A percentile compares a stretch with the other conserved stretches of the same genome.
Conservation (phyloP, 2,888 invertebrate genomes). For the Aphrophora alni region DNA sequence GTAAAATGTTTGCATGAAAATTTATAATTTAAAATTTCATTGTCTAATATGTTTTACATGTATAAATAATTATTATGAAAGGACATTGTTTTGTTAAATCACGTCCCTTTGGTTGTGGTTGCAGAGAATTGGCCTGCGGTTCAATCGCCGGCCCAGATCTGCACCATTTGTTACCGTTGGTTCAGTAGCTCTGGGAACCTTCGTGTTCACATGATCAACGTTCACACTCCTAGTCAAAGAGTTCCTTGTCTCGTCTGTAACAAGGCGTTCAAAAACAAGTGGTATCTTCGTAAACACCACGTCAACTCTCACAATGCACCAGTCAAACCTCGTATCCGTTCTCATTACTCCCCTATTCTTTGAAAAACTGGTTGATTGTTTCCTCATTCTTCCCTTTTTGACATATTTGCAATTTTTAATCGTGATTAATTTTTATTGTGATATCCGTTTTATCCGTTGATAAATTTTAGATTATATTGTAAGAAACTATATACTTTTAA, state of each 20-base stretch:
- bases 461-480: no score
- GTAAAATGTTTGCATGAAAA: neutral
- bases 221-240: constrained; percentile 51
- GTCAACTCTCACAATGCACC: constrained; percentile 52
- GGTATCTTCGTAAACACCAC: constrained; percentile 53
- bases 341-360: neutral
- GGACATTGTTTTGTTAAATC: neutral
- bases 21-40: neutral
- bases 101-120: constrained; percentile 21
- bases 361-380: neutral
- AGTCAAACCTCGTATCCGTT: constrained; percentile 35
- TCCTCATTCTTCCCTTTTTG: neutral
- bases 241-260: constrained; percentile 51
- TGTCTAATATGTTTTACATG: neutral
- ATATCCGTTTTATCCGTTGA: neutral
- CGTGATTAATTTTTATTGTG: neutral
- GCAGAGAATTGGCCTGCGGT: constrained; percentile 25
- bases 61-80: no score
- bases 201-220: constrained; percentile 51
- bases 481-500: no score
- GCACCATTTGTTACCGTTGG: constrained; percentile 28
- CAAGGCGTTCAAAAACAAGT: constrained; percentile 52
- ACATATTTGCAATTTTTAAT: no score
- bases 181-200: constrained; percentile 36
- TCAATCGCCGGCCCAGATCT: constrained; percentile 28